Evolutionary conservation across 2,888 invertebrate genomes (phyloP), one percentile per base, ranked within the genome.

Genomic region (Geotrupes spiniger): DNA sequence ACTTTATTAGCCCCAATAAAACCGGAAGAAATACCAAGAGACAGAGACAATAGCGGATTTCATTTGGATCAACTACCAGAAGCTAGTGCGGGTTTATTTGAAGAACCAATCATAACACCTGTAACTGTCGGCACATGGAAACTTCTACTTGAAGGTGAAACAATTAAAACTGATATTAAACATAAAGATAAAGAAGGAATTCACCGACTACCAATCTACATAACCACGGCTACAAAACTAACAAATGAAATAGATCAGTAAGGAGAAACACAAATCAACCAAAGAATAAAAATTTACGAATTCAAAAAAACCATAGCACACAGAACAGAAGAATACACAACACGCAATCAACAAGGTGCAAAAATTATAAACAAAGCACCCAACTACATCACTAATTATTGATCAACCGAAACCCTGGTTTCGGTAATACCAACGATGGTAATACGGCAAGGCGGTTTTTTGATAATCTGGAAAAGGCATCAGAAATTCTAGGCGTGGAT

Each of bases 111-210:
- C 3, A 36, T 36, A 10, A 36, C 36, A 10, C 36, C 36, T 10
- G 14, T 36, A 36, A 11, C 2, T 8, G 36, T 36, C 4, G 36
- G 36, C 9, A 36, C 36, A 36, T 36, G 36, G 36, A 36, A 36
- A 11, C 11, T 36, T 4, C 15, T 36, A 10, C 14, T 36, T 12
- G 36, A 36, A 12, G 36, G 36, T 2, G 14, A 36, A 36, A 10
- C 9, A 11, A 14, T 36, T 8, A 36, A 36, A 12, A 36, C 36
- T 4, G 36, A 36, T 36, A 36, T 36, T 8, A 36, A 36, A 11
- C 36, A 11, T 36, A 36, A 36, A 11, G 36, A 36, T 12, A 36
- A 36, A 36, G 36, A 36, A 8, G 14, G 36, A 8, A 36, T 36
- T 2, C 10, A 12, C 2, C 2, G 36, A 11, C 2, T 36, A 10